These are phyloP conservation scores for Falco biarmicus DNA, from an alignment of 2,797 vertebrate species.

Conservation along the genomic window DNA sequence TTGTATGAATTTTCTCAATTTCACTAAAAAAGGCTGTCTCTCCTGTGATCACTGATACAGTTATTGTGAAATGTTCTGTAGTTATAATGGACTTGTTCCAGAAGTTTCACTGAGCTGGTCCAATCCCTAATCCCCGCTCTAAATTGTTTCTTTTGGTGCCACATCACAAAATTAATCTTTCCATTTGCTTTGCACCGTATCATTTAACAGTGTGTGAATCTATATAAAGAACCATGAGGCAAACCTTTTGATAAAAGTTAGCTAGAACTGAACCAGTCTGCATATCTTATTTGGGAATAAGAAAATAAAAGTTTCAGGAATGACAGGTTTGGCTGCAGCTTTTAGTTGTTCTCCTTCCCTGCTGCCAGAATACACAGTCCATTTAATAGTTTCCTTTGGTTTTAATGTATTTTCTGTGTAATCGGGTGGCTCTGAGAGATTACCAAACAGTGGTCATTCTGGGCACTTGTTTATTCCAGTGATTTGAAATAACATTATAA, in stretches of 20 bases:
- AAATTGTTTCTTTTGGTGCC: slow-evolving; percentile 70
- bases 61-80: slow-evolving; percentile 17
- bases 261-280: slow-evolving; percentile 48
- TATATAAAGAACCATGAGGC: slow-evolving; percentile 59
- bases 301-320: slow-evolving; percentile 48
- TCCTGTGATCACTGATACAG: neutral
- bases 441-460: neutral
- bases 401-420: neutral
- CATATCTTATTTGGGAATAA: slow-evolving; percentile 66
- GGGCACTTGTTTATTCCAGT: neutral
- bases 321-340: neutral
- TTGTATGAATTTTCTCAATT: slow-evolving; percentile 2
- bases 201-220: slow-evolving; percentile 62
- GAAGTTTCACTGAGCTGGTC: slow-evolving; percentile 45
- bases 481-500: neutral
- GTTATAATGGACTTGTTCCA: slow-evolving; percentile 60
- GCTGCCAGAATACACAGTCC: neutral
- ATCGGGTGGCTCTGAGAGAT: neutral
- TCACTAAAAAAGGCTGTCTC: neutral
- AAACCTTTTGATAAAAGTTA: slow-evolving; percentile 72
- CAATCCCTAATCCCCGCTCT: slow-evolving; percentile 62
- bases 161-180: slow-evolving; percentile 77
- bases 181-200: slow-evolving; percentile 63
- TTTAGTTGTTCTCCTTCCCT: neutral
- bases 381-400: neutral